Evolutionary conservation across 2,113 vertebrate species (phyloP), one percentile per base, ranked within the genome.

Genomic region (Pionites leucogaster): DNA sequence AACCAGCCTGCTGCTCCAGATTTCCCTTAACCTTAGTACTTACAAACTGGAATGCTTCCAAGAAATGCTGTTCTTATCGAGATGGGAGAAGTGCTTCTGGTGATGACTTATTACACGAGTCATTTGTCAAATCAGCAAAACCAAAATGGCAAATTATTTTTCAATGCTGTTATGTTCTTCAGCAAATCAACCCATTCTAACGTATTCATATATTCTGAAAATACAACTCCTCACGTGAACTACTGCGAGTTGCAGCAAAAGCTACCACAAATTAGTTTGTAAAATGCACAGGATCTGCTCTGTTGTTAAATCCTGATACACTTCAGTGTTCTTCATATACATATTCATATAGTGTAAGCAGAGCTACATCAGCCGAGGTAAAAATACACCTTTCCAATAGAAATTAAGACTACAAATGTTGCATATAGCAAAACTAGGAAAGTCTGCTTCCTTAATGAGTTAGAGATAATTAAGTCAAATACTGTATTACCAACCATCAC

Each of bases 121-220:
- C 79, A 57, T 67, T 90, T 77, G 68, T 84, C 70, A 82, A 77
- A 87, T 85, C 44, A 82, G 42, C 78, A 91, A 85, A 91, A 79
- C 5, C 24, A 69, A 81, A 91, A 59, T 4, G 10, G 59, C 25
- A 65, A 59, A 92, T 82, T 25, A 69, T 65, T 90, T 91, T 85
- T 89, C 70, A 59, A 17, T 22, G 49, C 28, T 47, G 39, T 39
- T 59, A 67, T 1, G 9, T 13, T 70, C 55, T 91, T 84, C 59
- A 69, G 67, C 77, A 84, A 90, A 84, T 86, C 86, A 90, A 83
- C 18, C 9, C 7, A 2, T 82, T 84, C 86, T 82, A 46, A 92
- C 60, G 18, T 76, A 91, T 93, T 91, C 71, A 82, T 78, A 87
- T 64, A 97, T 76, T 82, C 78, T 27, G 19, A 76, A 82, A 78